Base-by-base conservation (phyloP, 2,888 invertebrate genomes). In the Linnaemya tessellans region DNA sequence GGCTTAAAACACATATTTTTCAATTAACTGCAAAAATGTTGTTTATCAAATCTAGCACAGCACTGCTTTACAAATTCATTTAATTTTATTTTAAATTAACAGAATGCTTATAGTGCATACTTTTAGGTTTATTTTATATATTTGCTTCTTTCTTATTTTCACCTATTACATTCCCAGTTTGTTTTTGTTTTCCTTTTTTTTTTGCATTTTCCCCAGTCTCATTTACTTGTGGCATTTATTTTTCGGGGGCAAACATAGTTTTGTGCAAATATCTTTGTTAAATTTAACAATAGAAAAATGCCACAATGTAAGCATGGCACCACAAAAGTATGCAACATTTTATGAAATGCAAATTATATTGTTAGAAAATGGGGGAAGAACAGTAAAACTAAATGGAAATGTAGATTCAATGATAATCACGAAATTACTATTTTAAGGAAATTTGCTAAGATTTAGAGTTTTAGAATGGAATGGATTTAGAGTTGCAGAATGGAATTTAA, bases 271-370 rank as follows among this genome's bases (percentile, higher is more conserved):
- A 81, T 25, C 70, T 81, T 81, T 64, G 75, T 70, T 56, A 38
- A 68, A 38, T 35, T 46, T n/a, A 70, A 81, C 64, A 81, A 75
- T 81, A 74, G 43, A 30, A 56, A 73, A 74, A 70, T 75, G 41
- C 74, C 64, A 80, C 74, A 84, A 70, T 70, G 68, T 64, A 64
- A 80, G 64, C 68, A 70, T 30, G 75, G 68, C 43, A 79, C 79
- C 84, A 64, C 84, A 84, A 75, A 75, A 80, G 65, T 84, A 80
- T 84, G 79, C 74, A 84, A 79, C 62, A 79, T 74, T 77, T 78
- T 77, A 70, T 70, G 71, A 77, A 64, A 65, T 71, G 51, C n/a
- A 58, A 71, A 49, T 38, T 11, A 73, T 60, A 30, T 20, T 51
- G 25, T 41, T 43, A 18, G 20, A 51, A 54, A 20, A 54, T 30